Percentiles rank a stretch among this genome's conserved stretches.
Evolutionary conservation across 2,113 vertebrate genomes (phyloP).

Genomic region (Phalacrocorax carbo): DNA sequence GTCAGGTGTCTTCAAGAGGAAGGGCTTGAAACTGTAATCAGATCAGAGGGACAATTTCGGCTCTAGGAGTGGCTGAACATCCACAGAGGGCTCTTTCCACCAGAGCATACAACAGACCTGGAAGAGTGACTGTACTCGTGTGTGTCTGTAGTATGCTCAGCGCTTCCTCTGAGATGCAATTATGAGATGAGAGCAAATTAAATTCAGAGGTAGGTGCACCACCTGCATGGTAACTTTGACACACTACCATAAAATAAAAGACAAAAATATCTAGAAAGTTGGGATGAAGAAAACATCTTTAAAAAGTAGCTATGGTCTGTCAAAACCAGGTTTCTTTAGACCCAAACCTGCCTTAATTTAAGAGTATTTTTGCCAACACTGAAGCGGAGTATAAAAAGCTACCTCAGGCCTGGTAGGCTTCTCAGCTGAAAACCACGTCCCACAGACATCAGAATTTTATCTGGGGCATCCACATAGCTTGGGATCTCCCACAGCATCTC

Average conservation of each 20-base stretch:
- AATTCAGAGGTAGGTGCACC: neutral
- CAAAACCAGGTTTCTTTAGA: neutral
- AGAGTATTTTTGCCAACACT: neutral
- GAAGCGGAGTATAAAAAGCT: neutral
- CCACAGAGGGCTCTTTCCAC: neutral
- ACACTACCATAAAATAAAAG: neutral
- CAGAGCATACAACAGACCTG: neutral
- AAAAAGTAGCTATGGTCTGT: neutral
- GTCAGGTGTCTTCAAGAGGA: neutral
- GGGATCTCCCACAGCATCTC: neutral
- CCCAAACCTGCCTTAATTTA: neutral
- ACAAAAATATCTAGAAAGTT: neutral
- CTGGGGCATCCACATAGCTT: neutral
- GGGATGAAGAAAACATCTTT: rapidly evolving
- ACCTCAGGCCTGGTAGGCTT: neutral
- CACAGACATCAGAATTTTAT: neutral
- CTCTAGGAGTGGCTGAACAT: neutral
- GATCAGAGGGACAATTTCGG: neutral
- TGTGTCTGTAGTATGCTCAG: neutral
- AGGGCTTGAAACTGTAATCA: neutral
- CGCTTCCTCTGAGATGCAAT: neutral
- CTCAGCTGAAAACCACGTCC: neutral
- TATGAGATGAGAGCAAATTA: neutral
- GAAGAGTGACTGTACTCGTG: neutral
- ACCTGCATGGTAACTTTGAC: neutral